phyloP scores from a whole-genome alignment of 2,113 vertebrate species.

The Pseudorhombus dupliciocellatus region DNA sequence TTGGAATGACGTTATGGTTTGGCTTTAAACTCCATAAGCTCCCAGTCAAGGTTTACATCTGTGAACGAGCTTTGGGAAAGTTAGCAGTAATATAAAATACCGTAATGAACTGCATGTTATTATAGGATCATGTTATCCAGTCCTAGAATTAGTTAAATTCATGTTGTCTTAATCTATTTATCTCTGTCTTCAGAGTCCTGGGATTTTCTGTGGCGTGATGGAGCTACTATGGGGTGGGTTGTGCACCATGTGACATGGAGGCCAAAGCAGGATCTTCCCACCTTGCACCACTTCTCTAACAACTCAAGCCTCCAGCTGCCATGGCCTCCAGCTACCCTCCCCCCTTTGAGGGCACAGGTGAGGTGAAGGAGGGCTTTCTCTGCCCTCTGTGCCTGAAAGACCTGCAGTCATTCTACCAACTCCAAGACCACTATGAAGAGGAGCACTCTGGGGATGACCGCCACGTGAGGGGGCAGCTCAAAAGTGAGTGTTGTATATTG shows the following conservation, averaged over 20 bases:
- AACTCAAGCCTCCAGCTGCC: conserved; percentile 13
- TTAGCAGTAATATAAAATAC: neutral
- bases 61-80: too few relatives aligned
- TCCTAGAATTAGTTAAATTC: too few relatives aligned
- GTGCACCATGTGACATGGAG: conserved; percentile 48
- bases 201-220: conserved; percentile 41
- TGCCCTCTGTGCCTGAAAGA: conserved; percentile 96
- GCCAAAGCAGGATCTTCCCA: conserved; percentile 30
- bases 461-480: conserved; percentile 89
- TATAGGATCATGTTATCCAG: too few relatives aligned
- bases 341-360: conserved; percentile 87
- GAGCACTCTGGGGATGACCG: conserved; percentile 90
- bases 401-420: conserved; percentile 94
- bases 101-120: too few relatives aligned
- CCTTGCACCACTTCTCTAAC: conserved; percentile 13
- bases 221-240: conserved; percentile 29
- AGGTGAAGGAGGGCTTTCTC: conserved; percentile 94
- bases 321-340: conserved; percentile 88
- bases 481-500: conserved; percentile 82
- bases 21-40: too few relatives aligned
- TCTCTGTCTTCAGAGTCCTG: neutral
- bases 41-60: neutral
- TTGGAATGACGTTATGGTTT: neutral
- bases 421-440: conserved; percentile 94
- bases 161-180: neutral